Evolutionary conservation across 2,888 invertebrate species (phyloP), one percentile per base, ranked within the genome.

Genomic region (Beris morrisii): DNA sequence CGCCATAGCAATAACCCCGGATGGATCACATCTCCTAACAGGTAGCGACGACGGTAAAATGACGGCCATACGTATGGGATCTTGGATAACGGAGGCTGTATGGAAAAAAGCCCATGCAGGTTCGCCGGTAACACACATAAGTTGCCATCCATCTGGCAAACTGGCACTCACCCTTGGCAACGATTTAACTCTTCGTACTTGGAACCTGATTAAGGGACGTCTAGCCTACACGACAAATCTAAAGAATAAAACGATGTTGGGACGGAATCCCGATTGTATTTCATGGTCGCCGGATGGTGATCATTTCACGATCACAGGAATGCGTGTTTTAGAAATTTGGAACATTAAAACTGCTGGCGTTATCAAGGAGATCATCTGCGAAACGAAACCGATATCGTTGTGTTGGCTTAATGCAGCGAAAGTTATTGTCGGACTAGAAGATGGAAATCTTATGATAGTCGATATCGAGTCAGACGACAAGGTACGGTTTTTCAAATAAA

Each of bases 151-250:
- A 2, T 89, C 89, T 73, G 95, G 95, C 12, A 95, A 95, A 81
- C 75, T 97, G 71, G 93, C 94, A 0, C 81, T 97, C 7, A 91
- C 95, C 11, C 85, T 95, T 46, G 94, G 95, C 13, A 87, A 86
- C 57, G 96, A 97, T 79, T 87, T 87, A 72, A 89, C 91, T 5
- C 79, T 97, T 54, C 84, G 90, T 74, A 96, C 96, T 4, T 97
- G 97, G 97, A 96, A 97, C 83, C 83, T 97, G 69, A 84, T 97
- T 1, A 95, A 94, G 79, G 97, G 96, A 0, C 86, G 95, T 68
- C 88, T 89, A 73, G 96, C 95, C 0, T 97, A 92, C 78, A 89
- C 91, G 1, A 92, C 91, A n/a, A 95, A 95, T 78, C 82, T 96
- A 43, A 87, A 88, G 69, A 88, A 85, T 74, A 89, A 88, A 81